Evolutionary conservation across 2,888 invertebrate genomes (phyloP), one percentile per base, ranked within the genome.

Genomic region (Oscheius myriophilus): DNA sequence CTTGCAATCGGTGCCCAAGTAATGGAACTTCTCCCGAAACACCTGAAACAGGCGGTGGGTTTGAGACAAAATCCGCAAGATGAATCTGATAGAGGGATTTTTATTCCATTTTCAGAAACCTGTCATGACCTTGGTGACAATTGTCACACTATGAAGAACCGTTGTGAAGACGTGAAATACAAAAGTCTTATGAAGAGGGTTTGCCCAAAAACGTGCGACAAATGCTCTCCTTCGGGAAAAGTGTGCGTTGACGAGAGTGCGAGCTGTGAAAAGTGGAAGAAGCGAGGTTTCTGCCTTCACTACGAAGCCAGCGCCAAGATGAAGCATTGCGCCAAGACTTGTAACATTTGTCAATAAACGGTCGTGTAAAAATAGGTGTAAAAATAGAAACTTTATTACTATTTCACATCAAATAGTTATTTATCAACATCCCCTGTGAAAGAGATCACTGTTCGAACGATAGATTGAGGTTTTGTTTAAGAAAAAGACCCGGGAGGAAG

Each of bases 151-250:
- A 69, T 69, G 42, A 46, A 46, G 11, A 42, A 16, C 11, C 43
- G 61, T 9, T 76, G 75, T 42, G 59, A 61, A 39, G 46, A 69
- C 63, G 21, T 63, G 0, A 58, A 69, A 16, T 76, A 73, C 43
- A 57, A 65, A 11, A 62, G 69, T 0, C 45, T 76, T 39, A 76
- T 76, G 75, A 65, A 73, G 25, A 67, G 75, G 23, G 54, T 73
- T 12, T 76, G 75, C 55, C 45, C 69, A 18, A 71, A 73, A 63
- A 76, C 73, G 0, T 76, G 75, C 39, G 69, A 73, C 26, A 63
- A 70, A 12, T 76, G 75, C 26, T 18, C 23, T 18, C 14, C 18
- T 12, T 33, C 33, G 2, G 39, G 9, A 33, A 25, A 18, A 6
- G 1, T 33, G 2, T 54, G 61, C 23, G 45, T 25, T 18, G 45